phyloP scores from a whole-genome alignment of 1,140 invertebrate genomes.

The Spodoptera litura region DNA sequence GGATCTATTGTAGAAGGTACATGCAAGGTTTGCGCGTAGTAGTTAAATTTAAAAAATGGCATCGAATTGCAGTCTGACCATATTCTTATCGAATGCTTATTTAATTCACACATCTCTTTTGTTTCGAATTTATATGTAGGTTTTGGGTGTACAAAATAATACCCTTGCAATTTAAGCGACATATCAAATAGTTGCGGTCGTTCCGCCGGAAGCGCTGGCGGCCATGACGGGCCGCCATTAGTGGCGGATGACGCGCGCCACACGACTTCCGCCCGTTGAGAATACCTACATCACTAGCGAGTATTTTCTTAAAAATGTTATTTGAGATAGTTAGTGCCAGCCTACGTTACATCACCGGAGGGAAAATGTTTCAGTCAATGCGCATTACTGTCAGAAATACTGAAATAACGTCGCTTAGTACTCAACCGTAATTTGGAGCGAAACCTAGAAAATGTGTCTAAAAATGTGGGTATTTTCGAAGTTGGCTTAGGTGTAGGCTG shows the following conservation, averaged over 20 bases:
- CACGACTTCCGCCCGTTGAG: constrained; percentile 37
- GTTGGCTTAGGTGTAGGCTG: too few species aligned
- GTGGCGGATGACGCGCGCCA: constrained; percentile 45
- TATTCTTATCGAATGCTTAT: too few species aligned
- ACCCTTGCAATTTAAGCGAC: constrained; percentile 19
- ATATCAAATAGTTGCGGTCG: constrained; percentile 44
- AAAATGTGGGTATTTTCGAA: too few species aligned
- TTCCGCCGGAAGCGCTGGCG: constrained; percentile 43
- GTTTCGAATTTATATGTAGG: background rate
- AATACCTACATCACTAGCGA: constrained; percentile 37
- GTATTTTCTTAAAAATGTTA: constrained; percentile 42
- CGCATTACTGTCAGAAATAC: background rate
- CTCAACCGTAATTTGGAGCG: background rate
- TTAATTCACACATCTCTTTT: too few species aligned
- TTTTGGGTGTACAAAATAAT: constrained; percentile 8
- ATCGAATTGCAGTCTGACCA: too few species aligned
- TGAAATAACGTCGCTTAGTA: background rate
- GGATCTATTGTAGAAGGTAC: background rate
- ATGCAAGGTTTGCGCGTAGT: too few species aligned
- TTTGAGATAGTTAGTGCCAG: background rate
- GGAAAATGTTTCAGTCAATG: background rate
- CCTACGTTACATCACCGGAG: too few species aligned
- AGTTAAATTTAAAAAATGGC: too few species aligned
- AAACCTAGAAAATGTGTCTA: background rate
- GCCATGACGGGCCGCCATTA: constrained; percentile 52